These are phyloP conservation scores for Chrysocyon brachyurus DNA, from an alignment of 2,797 vertebrate species.

Conservation along the genomic window DNA sequence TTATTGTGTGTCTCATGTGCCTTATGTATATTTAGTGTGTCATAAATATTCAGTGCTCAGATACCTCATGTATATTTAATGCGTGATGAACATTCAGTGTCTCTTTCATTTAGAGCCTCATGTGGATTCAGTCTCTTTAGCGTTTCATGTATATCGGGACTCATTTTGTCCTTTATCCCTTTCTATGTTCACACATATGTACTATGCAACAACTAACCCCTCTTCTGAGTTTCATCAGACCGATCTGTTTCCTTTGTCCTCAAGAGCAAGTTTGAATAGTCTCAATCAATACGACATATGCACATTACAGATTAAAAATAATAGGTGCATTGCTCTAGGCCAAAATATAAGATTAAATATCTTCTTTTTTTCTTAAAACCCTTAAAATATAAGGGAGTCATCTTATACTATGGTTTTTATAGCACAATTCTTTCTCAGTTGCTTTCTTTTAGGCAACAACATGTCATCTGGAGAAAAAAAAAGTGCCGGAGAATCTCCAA, in stretches of 20 bases:
- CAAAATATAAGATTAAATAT: not conserved
- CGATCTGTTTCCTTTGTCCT: not conserved
- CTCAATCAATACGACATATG: not conserved
- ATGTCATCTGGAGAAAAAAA: not conserved
- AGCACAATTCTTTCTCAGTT: not conserved
- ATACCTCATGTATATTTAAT: not conserved
- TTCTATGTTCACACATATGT: not conserved
- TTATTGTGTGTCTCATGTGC: not conserved
- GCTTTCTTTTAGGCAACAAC: conserved; percentile 1
- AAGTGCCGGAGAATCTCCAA: not conserved
- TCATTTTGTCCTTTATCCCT: not conserved
- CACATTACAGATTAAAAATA: not conserved
- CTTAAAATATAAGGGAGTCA: not conserved
- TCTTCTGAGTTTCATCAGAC: not conserved
- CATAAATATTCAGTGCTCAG: not conserved
- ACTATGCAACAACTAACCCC: not conserved
- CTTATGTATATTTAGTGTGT: not conserved
- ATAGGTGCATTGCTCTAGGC: not conserved
- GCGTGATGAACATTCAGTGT: not conserved
- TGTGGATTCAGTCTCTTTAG: not conserved
- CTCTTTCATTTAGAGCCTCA: not conserved
- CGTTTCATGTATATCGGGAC: not conserved
- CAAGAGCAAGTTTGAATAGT: not conserved
- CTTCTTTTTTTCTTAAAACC: not conserved
- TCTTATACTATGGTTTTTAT: not conserved